Evolutionary conservation across 2,113 vertebrate species (phyloP).

Genomic region (Eublepharis macularius): DNA sequence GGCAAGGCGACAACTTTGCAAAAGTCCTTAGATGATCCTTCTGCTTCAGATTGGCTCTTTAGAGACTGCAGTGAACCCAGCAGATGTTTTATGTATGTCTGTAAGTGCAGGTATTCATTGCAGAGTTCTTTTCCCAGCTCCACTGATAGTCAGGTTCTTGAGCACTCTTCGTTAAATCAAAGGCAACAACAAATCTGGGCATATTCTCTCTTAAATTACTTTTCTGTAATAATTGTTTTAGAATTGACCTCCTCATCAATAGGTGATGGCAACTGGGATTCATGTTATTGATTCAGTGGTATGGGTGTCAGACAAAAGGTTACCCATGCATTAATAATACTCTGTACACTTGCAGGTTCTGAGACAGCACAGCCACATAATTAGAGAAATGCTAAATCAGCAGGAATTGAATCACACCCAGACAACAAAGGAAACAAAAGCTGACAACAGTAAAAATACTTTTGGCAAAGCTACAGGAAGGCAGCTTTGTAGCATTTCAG

Average conservation of each 20-base stretch:
- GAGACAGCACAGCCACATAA: rapidly evolving
- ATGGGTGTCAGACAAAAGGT: background rate
- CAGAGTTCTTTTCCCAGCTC: background rate
- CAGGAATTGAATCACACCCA: background rate
- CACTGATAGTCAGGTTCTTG: background rate
- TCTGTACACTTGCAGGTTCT: background rate
- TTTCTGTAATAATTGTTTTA: slow-evolving; percentile 9
- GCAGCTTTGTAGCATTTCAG: background rate
- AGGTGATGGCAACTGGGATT: background rate
- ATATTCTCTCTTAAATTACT: background rate
- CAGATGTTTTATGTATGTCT: too few relatives aligned
- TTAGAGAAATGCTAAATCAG: background rate
- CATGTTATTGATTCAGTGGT: background rate
- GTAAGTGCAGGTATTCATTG: background rate
- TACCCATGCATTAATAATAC: background rate
- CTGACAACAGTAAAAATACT: rapidly evolving
- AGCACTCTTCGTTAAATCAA: background rate
- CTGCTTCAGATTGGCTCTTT: too few relatives aligned
- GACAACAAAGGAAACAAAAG: background rate
- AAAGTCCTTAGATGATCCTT: too few relatives aligned
- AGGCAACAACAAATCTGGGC: background rate
- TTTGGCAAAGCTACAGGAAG: background rate
- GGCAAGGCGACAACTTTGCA: too few relatives aligned
- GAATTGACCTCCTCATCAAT: background rate
- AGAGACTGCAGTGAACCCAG: too few relatives aligned